phyloP scores from a whole-genome alignment of 2,113 vertebrate genomes.

The Thryonomys swinderianus region DNA sequence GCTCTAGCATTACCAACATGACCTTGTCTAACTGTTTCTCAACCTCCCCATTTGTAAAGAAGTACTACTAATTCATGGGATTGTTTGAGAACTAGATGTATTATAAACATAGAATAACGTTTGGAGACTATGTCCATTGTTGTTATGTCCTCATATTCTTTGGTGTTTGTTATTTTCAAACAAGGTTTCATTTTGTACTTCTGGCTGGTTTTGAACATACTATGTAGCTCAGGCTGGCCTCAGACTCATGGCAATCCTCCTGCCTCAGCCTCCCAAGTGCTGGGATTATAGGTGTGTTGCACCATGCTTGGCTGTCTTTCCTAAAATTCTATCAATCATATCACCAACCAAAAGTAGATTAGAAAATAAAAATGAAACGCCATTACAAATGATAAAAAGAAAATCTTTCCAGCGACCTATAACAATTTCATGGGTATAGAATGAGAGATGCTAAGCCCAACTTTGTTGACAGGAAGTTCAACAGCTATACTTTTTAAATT shows the following conservation, averaged over 20 bases:
- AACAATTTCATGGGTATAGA: not conserved
- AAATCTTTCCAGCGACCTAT: not conserved
- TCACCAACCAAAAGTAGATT: not conserved
- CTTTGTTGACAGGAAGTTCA: not conserved
- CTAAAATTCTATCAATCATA: not conserved
- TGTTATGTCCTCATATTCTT: constrained; percentile 1
- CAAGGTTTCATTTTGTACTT: not conserved
- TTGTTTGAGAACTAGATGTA: not conserved
- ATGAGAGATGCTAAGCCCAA: not conserved
- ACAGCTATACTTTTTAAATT: not conserved
- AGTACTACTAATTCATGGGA: not conserved
- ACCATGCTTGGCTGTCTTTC: not conserved
- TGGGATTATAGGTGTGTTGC: not conserved
- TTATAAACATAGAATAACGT: not conserved
- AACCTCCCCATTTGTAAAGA: not conserved
- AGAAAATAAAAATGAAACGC: not conserved
- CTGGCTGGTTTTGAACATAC: not conserved
- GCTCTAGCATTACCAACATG: not conserved
- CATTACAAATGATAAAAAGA: not conserved
- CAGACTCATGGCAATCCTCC: not conserved
- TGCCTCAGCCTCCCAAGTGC: not conserved
- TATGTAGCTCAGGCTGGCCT: not conserved
- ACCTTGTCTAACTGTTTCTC: not conserved
- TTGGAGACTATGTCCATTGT: not conserved
- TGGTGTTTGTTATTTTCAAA: not conserved